phyloP scores from a whole-genome alignment of 2,113 vertebrate species.

The Jacana jacana region DNA sequence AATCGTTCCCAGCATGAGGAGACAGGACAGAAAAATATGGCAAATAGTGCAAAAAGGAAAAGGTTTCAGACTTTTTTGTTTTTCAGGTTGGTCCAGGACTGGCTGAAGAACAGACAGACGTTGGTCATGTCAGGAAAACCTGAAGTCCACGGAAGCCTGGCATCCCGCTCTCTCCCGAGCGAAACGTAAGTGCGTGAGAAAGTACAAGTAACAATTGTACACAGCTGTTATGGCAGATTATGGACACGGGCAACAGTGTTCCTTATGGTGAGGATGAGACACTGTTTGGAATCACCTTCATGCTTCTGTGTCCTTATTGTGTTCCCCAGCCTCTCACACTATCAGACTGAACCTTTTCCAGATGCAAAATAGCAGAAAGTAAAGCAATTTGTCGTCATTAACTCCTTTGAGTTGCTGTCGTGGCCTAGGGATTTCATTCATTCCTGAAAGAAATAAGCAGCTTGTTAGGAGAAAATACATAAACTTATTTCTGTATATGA shows the following conservation, averaged over 20 bases:
- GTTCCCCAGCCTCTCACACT: neutral
- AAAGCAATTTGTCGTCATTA: neutral
- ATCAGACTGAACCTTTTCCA: neutral
- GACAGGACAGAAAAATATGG: neutral
- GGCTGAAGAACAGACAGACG: neutral
- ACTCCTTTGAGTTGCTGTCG: neutral
- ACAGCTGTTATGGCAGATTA: neutral
- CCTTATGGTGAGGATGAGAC: neutral
- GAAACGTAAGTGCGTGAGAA: neutral
- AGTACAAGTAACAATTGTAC: fast-evolving
- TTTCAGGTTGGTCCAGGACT: neutral
- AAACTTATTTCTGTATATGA: neutral
- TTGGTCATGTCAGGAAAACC: neutral
- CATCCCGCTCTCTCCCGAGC: neutral
- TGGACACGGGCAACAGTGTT: neutral
- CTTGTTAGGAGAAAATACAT: neutral
- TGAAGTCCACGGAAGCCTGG: neutral
- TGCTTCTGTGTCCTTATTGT: neutral
- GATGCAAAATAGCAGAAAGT: slow-evolving; percentile 39
- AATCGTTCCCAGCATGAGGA: neutral
- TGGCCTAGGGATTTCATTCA: neutral
- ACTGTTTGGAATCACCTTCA: neutral
- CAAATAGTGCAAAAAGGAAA: neutral
- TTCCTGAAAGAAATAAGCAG: slow-evolving; percentile 44
- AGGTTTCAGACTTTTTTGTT: neutral